Evolutionary conservation across 1,140 invertebrate genomes (phyloP), one percentile per base, ranked within the genome.

Genomic region (Zaprionus kolodkinae): DNA sequence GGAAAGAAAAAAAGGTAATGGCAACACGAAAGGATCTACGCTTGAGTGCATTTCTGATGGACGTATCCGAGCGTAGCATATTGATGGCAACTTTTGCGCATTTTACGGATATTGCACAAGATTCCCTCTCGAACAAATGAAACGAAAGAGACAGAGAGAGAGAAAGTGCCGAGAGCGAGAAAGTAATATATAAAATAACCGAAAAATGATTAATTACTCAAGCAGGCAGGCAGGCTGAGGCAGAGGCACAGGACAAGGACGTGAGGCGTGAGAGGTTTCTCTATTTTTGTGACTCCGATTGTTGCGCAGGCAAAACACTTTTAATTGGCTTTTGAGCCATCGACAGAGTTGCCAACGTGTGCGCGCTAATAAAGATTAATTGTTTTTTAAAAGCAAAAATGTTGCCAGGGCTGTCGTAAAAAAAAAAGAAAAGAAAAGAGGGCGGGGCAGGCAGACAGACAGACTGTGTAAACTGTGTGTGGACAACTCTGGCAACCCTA

Each of bases 51-150:
- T 89, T 89, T 89, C 79, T 89, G 85, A 89, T 89, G 86, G 85
- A 89, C 85, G 85, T 89, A 89, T 89, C 85, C 85, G 85, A 89
- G 85, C 85, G 85, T 89, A 89, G 85, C 86, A 89, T 89, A 89
- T 89, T 89, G 85, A 89, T 89, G 86, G 85, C 85, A 89, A 89
- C 78, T 89, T 89, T 89, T 89, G 80, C 85, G 81, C 81, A 89
- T 89, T 89, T 89, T 89, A 89, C 85, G 85, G 85, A 89, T 89
- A 89, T 89, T 89, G 85, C 85, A 89, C 85, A 89, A 45, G 40
- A 89, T 89, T 78, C 72, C 67, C 66, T 6, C 21, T 27, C 30
- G 48, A 66, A 12, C 70, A 62, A 77, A 77, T 66, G 67, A 17
- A 43, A 55, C 25, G 62, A 65, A 43, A 75, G 54, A 57, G 38